Base-by-base conservation (phyloP, 2,797 vertebrate species). In the Sciurus vulgaris region DNA sequence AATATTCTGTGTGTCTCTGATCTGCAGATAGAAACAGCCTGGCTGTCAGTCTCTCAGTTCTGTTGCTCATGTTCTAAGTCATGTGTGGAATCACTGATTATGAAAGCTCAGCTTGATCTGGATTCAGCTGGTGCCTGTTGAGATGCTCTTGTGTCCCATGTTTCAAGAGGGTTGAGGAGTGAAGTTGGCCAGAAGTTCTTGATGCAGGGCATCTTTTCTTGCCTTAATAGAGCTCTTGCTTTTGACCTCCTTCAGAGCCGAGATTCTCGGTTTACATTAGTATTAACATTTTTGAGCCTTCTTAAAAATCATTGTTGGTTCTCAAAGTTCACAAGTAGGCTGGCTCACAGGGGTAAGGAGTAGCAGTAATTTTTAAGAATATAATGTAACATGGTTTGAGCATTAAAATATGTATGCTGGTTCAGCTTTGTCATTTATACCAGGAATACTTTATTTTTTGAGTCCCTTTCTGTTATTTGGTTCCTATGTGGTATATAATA, bases 251-350 rank as follows among this genome's bases (percentile, higher is more conserved):
- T 77, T 49, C 82, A 44, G 77, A 73, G 44, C 56, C 86, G 79
- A 93, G 85, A 65, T 95, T 74, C 35, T 73, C 91, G 56, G 65
- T 95, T 94, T 95, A 82, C 86, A 86, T 96, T 49, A 0, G 72
- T 96, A 76, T 76, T 96, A 79, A 96, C 97, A 95, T 97, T 94
- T 86, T 95, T 86, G 47, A 84, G 97, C 33, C 93, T 94, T 96
- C 91, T 92, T 95, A 94, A 41, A 97, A 95, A 92, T 94, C 94
- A 65, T 65, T 79, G 24, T 69, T 95, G 90, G 86, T 86, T 96
- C 59, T 97, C 72, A 87, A 77, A 70, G 41, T 91, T 49, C 59
- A 59, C 72, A 94, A 1, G 28, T 49, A 86, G 24, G n/a, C 86
- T 74, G 14, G 26, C 73, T 83, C 86, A 74, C 35, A 96, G 77